These are phyloP conservation scores for Lacanobia wlatinum DNA, from an alignment of 2,888 invertebrate genomes.

Conservation along the genomic window DNA sequence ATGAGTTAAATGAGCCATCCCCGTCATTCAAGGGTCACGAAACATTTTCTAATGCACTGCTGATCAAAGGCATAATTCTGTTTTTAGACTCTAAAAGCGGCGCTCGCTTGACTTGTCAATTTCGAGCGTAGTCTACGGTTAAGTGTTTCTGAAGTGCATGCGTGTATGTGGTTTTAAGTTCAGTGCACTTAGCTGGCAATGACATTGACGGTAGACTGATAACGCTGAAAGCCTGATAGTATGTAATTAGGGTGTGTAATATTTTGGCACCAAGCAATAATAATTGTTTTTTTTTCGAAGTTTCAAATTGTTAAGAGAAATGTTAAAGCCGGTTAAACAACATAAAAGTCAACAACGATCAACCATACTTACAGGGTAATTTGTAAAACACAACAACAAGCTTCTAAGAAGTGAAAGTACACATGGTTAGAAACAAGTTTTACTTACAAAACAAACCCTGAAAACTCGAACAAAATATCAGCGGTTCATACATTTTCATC, in stretches of 20 bases:
- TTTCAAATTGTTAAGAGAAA: background rate
- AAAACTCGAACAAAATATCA: too few species aligned
- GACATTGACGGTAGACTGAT: background rate
- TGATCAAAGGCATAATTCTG: conserved; percentile 54
- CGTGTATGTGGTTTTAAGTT: conserved; percentile 16
- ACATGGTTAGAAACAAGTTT: too few species aligned
- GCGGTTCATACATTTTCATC: too few species aligned
- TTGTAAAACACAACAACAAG: too few species aligned
- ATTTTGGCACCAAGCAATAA: background rate
- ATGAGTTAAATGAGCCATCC: conserved; percentile 39
- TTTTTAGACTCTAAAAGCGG: conserved; percentile 33
- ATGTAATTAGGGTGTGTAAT: background rate
- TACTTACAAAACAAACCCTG: too few species aligned
- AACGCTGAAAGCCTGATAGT: conserved; percentile 10
- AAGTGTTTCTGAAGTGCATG: conserved; percentile 35
- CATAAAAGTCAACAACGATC: too few species aligned
- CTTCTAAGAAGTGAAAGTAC: too few species aligned
- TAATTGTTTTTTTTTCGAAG: too few species aligned
- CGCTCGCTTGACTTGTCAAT: conserved; percentile 45
- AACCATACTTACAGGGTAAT: too few species aligned
- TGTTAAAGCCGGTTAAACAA: background rate
- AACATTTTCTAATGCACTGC: conserved; percentile 36
- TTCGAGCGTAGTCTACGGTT: conserved; percentile 16
- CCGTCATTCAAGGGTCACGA: conserved; percentile 36
- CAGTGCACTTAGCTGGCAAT: conserved; percentile 22